phyloP scores from a whole-genome alignment of 2,888 invertebrate species.

The Cephonodes hylas region DNA sequence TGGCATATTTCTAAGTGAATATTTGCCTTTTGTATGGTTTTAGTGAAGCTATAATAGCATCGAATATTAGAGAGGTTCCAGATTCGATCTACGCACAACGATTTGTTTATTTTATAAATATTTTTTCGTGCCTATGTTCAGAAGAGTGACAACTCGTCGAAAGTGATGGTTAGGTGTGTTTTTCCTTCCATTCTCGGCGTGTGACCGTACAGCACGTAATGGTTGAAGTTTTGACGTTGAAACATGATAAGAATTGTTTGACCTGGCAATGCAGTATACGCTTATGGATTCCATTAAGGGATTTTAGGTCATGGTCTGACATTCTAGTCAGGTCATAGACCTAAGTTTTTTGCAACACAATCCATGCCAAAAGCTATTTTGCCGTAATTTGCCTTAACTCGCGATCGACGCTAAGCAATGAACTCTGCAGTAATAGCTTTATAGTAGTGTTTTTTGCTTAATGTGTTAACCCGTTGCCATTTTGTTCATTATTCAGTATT shows the following conservation, averaged over 20 bases:
- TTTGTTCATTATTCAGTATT: not conserved
- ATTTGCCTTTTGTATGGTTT: too few species aligned
- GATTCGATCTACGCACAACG: too few species aligned
- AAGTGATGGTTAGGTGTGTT: too few species aligned
- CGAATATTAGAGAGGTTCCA: too few species aligned
- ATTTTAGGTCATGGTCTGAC: not conserved
- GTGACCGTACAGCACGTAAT: too few species aligned
- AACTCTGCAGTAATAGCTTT: not conserved
- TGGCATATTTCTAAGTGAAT: too few species aligned
- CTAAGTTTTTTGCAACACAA: not conserved
- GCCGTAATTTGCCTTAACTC: not conserved
- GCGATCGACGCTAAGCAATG: not conserved
- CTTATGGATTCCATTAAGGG: not conserved
- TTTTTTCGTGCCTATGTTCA: too few species aligned
- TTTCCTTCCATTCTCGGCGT: too few species aligned
- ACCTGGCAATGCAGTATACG: not conserved
- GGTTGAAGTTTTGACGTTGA: not conserved
- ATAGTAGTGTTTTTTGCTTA: not conserved
- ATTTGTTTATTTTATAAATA: too few species aligned
- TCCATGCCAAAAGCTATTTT: not conserved
- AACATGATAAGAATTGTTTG: not conserved
- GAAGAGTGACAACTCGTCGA: too few species aligned
- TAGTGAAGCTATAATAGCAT: too few species aligned
- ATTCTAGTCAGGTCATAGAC: not conserved
- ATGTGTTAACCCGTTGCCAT: not conserved